These are phyloP conservation scores for Thinocorus orbignyianus DNA, from an alignment of 2,113 vertebrate genomes.

Conservation along the genomic window DNA sequence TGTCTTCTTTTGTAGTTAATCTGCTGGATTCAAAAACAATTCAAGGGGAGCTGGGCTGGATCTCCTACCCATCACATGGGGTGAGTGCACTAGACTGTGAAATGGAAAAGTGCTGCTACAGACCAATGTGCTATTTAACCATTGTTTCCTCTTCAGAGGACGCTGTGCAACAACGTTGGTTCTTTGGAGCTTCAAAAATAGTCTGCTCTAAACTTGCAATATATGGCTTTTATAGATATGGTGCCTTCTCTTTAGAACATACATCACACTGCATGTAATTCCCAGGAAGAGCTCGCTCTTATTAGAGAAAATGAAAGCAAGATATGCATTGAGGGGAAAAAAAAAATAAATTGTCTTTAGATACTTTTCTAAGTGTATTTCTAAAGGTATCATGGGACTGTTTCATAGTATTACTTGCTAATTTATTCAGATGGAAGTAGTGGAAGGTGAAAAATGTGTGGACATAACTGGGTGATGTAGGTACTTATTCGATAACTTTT, in stretches of 20 bases:
- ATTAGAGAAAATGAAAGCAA: not conserved
- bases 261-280: not conserved
- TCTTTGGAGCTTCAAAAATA: slow-evolving; percentile 1
- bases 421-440: not conserved
- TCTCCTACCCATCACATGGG: slow-evolving; percentile 96
- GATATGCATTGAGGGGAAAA: not conserved
- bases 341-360: not conserved
- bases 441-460: not conserved
- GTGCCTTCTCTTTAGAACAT: not conserved
- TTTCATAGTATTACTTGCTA: not conserved
- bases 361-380: not conserved
- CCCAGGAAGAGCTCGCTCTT: not conserved
- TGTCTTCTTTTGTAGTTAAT: slow-evolving; percentile 87
- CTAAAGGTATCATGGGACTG: not conserved
- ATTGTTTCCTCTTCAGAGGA: slow-evolving; percentile 53
- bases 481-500: not conserved
- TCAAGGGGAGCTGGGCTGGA: slow-evolving; percentile 98
- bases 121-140: slow-evolving; percentile 53
- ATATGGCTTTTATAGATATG: not conserved
- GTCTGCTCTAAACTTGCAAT: not conserved
- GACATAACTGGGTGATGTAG: fast-evolving
- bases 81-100: slow-evolving; percentile 82
- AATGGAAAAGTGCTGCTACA: slow-evolving; percentile 48
- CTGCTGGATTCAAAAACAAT: slow-evolving; percentile 98
- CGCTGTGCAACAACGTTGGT: not conserved